phyloP scores from a whole-genome alignment of 1,140 invertebrate species.

The Brachionus rubens region DNA sequence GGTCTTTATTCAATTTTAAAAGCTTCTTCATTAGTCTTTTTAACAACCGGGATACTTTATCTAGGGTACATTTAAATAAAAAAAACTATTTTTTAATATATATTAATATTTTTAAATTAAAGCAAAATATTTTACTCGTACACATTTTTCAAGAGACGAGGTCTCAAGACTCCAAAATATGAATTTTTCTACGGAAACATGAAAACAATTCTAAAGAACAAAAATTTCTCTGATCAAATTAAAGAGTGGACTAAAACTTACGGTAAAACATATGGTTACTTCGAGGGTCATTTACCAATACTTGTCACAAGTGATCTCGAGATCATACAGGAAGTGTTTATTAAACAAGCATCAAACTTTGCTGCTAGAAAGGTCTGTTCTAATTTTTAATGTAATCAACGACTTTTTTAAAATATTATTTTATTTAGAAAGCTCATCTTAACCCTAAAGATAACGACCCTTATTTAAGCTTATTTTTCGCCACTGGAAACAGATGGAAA shows the following conservation, averaged over 20 bases:
- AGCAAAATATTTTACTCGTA: conserved; percentile 23
- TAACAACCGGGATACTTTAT: not conserved
- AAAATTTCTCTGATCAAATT: not conserved
- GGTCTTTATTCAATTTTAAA: too few species aligned
- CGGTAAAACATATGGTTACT: conserved; percentile 60
- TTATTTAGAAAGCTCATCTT: not conserved
- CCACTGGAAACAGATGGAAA: conserved; percentile 62
- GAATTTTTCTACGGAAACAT: not conserved
- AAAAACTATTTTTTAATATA: not conserved
- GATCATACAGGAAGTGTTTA: conserved; percentile 59
- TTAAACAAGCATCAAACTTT: conserved; percentile 61
- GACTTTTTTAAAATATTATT: too few species aligned
- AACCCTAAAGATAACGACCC: conserved; percentile 4
- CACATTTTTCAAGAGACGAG: conserved; percentile 13
- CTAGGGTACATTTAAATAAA: not conserved
- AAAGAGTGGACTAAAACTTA: conserved; percentile 56
- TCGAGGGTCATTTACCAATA: conserved; percentile 57
- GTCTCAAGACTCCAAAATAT: conserved; percentile 14
- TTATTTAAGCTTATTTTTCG: conserved; percentile 50
- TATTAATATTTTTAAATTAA: not conserved
- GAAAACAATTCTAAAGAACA: not conserved
- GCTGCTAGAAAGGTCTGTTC: conserved; percentile 57
- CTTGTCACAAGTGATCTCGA: conserved; percentile 58
- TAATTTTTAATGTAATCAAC: not conserved
- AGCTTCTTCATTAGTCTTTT: not conserved